Evolutionary conservation across 2,797 vertebrate species (phyloP), one percentile per base, ranked within the genome.

Genomic region (Mionectes olivaceus): DNA sequence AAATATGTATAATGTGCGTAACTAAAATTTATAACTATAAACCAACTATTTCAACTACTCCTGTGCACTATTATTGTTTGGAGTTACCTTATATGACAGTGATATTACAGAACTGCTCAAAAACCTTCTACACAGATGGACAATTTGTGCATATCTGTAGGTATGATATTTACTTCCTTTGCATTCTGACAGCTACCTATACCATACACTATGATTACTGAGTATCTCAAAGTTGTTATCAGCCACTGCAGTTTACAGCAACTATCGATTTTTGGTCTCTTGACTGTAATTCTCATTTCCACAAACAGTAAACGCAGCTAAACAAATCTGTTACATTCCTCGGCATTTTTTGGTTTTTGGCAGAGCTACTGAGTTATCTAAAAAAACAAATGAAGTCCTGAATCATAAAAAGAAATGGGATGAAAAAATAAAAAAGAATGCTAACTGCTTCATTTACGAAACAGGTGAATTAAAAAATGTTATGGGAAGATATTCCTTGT

Each of bases 101-200:
- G 91, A 2, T 74, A 61, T 86, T 89, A 87, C 21, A 68, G 79
- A 95, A 68, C 32, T 91, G 39, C 78, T 95, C 74, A 84, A 80
- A 88, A 94, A 91, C 76, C 60, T 93, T 90, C 79, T 41, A 65
- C 46, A 60, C 30, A 89, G 49, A 56, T 69, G 56, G 39, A 65
- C 93, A 91, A 94, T 94, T 96, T 93, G 23, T 93, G 33, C 86
- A 53, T 92, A 55, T 95, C 77, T 92, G 61, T 85, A 95, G 71
- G 65, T 67, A 61, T 41, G 25, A 27, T 90, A 69, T 89, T 95
- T 94, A 74, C 74, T 97, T 94, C 73, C 44, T 91, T 90, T 95
- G 69, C 93, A 60, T 89, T 96, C 83, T 96, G 92, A 95, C 74
- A 95, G 35, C 46, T 46, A 84, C 70, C 30, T n/a, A 23, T 93